Percentiles rank a stretch among this genome's conserved stretches.
phyloP scores from a whole-genome alignment of 2,113 vertebrate species.

The Diphyllodes magnificus region DNA sequence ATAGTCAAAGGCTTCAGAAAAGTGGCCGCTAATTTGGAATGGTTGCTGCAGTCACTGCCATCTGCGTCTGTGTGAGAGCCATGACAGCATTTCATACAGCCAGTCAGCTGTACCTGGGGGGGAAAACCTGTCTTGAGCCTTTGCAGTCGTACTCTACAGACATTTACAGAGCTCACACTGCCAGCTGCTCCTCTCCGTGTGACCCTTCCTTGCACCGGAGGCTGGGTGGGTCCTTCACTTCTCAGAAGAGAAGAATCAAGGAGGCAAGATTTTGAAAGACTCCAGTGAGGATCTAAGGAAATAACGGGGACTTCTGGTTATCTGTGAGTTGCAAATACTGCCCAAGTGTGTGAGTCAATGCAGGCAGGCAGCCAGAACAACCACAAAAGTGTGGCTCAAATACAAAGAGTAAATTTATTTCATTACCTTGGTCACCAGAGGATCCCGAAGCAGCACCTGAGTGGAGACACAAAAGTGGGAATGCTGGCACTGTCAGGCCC shows the following conservation, averaged over 20 bases:
- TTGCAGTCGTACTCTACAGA: not conserved
- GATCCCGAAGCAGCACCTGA: not conserved
- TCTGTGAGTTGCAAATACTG: not conserved
- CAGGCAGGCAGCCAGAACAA: not conserved
- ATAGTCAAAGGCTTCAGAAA: not conserved
- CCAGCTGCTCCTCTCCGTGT: not conserved
- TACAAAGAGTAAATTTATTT: not conserved
- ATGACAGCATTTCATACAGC: not conserved
- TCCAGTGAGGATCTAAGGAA: not conserved
- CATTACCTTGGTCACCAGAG: not conserved
- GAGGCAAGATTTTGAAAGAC: not conserved
- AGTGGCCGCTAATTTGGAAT: not conserved
- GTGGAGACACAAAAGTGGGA: not conserved
- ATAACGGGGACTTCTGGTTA: not conserved
- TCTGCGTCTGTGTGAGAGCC: not conserved
- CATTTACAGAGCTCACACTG: not conserved
- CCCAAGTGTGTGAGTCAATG: not conserved
- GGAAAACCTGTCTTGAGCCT: not conserved
- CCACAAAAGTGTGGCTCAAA: not conserved
- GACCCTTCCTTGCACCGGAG: not conserved
- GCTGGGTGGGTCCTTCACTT: not conserved
- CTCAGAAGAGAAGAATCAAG: not conserved
- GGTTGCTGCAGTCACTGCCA: not conserved
- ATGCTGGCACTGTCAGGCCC: accelerated
- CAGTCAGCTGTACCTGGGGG: not conserved